phyloP scores from a whole-genome alignment of 53 echinoderm and acorn worm species.

The Astropecten irregularis region DNA sequence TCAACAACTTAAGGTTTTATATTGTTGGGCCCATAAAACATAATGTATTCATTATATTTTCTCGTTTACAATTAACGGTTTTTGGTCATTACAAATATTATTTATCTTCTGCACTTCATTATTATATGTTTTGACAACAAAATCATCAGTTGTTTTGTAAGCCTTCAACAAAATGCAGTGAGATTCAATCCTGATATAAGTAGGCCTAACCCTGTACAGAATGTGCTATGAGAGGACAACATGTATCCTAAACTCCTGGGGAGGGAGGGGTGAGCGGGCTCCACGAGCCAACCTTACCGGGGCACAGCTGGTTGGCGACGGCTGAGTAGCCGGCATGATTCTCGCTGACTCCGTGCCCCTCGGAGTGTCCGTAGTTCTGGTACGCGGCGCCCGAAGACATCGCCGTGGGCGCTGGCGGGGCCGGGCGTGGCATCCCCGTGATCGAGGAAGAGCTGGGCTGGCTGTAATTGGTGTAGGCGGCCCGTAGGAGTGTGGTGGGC shows the following conservation, averaged over 20 bases:
- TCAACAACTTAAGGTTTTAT: too few relatives aligned
- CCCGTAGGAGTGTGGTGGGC: conserved; percentile 13
- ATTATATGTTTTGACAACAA: too few relatives aligned
- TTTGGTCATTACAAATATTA: too few relatives aligned
- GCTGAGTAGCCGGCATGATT: neutral
- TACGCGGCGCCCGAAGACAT: conserved; percentile 31
- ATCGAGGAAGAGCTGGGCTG: conserved; percentile 26
- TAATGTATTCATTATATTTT: too few relatives aligned
- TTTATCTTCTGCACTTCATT: too few relatives aligned
- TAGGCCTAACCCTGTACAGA: too few relatives aligned
- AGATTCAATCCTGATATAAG: too few relatives aligned
- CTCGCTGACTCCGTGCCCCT: conserved; percentile 3
- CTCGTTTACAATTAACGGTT: too few relatives aligned
- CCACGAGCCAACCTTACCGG: conserved; percentile 36
- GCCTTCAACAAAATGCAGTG: too few relatives aligned
- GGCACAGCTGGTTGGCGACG: conserved; percentile 17
- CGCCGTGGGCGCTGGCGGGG: neutral
- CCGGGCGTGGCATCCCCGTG: conserved; percentile 32
- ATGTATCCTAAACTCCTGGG: conserved; percentile 25
- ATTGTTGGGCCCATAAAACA: too few relatives aligned
- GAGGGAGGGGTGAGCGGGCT: conserved; percentile 51
- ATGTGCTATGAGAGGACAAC: too few relatives aligned
- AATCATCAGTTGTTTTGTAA: too few relatives aligned
- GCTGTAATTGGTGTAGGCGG: conserved; percentile 47
- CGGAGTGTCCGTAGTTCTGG: conserved; percentile 14